Base-by-base conservation (phyloP, 2,797 vertebrate species). In the Sebastes cheni region DNA sequence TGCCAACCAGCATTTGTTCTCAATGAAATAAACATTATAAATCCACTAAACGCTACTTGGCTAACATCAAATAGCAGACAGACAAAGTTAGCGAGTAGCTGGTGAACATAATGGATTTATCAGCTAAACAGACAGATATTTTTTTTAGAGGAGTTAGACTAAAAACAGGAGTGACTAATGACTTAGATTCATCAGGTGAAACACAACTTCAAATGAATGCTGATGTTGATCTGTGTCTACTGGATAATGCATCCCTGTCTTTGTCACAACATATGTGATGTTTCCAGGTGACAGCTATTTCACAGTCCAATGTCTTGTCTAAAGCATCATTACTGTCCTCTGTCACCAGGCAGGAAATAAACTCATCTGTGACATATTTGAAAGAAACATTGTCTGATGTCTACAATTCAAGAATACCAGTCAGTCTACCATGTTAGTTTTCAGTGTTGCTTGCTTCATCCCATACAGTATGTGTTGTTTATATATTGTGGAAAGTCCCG, bases 381-480 rank as follows among this genome's bases (percentile, higher is more conserved):
- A 32, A 56, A 54, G 9, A 68, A 27, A 52, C 10, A 46, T 8
- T 23, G 7, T 50, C 6, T 42, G 23, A 32, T 62, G 30, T 72
- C 20, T 82, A 30, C 14, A 9, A 10, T 7, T 23, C 39, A 42
- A 34, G 32, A 9, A 39, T 36, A 1, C 72, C 58, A 46, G 54
- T 70, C 52, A 18, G 4, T 5, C 34, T 36, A 34, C 20, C 39
- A 11, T 78, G 36, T 42, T 22, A 22, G 54, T 61, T 73, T 27
- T 78, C 23, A 74, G 4, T 76, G 82, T 80, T 64, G 85, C 67
- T 34, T 7, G 14, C 42, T 46, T 18, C 42, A 46, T 83, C 72
- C 61, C 72, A 10, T 14, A 22, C 23, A 5, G 11, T 84, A 52
- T 87, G 71, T 80, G 79, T 82, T 90, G 59, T 55, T 79, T 76